phyloP scores from a whole-genome alignment of 1,140 invertebrate species.

The Fopius arisanus region DNA sequence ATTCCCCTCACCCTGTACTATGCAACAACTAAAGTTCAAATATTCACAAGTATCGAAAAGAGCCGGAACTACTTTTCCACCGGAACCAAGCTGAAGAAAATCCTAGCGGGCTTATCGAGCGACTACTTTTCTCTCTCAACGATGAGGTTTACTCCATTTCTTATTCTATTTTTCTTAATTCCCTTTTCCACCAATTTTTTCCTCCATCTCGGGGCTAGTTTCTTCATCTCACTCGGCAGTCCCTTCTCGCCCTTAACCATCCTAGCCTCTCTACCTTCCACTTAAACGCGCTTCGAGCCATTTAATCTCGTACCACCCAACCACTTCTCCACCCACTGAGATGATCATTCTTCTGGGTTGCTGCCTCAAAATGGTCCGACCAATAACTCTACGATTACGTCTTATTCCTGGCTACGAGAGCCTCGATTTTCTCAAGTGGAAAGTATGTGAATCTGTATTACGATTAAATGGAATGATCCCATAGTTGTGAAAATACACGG shows the following conservation, averaged over 20 bases:
- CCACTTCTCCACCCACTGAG: slow-evolving; percentile 13
- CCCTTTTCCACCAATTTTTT: slow-evolving; percentile 20
- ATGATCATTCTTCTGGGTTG: slow-evolving; percentile 32
- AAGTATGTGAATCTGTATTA: neutral
- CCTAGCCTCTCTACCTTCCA: slow-evolving; percentile 35
- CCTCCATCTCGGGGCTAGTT: slow-evolving; percentile 25
- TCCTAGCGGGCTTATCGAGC: slow-evolving; percentile 33
- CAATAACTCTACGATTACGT: slow-evolving; percentile 32
- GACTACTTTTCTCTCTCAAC: slow-evolving; percentile 27
- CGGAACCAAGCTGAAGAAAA: slow-evolving; percentile 28
- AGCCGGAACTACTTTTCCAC: slow-evolving; percentile 35
- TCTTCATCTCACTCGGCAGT: slow-evolving; percentile 23
- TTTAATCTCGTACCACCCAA: slow-evolving; percentile 27
- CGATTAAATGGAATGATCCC: neutral
- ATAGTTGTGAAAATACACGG: neutral
- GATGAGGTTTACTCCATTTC: slow-evolving; percentile 30
- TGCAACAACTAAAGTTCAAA: slow-evolving; percentile 12
- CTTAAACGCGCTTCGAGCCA: slow-evolving; percentile 32
- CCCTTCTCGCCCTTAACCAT: slow-evolving; percentile 24
- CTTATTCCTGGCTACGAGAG: slow-evolving; percentile 6
- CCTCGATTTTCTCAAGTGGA: neutral
- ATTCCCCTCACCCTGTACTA: neutral
- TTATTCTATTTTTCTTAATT: slow-evolving; percentile 32
- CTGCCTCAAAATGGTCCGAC: slow-evolving; percentile 27
- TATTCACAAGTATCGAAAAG: slow-evolving; percentile 36